A percentile compares a stretch with the other conserved stretches of the same genome.
Evolutionary conservation across 1,140 invertebrate genomes (phyloP).

Genomic region (Ganaspis sp.): DNA sequence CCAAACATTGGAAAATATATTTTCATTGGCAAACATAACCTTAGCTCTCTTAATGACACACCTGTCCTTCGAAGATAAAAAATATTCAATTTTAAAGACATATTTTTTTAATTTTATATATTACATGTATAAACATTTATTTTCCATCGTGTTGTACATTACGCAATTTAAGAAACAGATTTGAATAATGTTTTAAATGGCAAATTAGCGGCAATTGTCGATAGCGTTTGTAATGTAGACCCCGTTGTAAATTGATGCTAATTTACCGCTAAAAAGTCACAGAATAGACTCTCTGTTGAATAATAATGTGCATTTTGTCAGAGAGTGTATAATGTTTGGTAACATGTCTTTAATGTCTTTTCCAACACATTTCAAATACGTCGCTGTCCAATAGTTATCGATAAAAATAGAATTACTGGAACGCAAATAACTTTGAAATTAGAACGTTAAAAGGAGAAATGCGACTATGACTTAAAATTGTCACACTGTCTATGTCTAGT

Average conservation of each 20-base stretch:
- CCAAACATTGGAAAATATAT: no score
- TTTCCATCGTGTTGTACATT: neutral
- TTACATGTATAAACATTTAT: no score
- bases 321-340: no score
- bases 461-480: conserved; percentile 2
- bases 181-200: neutral
- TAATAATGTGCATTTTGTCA: no score
- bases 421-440: conserved; percentile 26
- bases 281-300: neutral
- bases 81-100: no score
- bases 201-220: neutral
- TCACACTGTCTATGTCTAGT: neutral
- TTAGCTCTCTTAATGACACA: no score
- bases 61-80: no score
- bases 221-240: neutral
- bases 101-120: no score
- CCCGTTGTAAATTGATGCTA: neutral
- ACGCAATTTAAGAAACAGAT: neutral
- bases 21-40: no score
- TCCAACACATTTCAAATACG: neutral
- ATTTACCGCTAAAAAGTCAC: conserved; percentile 3
- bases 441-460: conserved; percentile 25
- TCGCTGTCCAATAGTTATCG: conserved; percentile 4
- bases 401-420: conserved; percentile 24
- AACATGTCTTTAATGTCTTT: neutral